Conservation (phyloP, 1,140 invertebrate species). For the Leptinotarsa undecemlineata region DNA sequence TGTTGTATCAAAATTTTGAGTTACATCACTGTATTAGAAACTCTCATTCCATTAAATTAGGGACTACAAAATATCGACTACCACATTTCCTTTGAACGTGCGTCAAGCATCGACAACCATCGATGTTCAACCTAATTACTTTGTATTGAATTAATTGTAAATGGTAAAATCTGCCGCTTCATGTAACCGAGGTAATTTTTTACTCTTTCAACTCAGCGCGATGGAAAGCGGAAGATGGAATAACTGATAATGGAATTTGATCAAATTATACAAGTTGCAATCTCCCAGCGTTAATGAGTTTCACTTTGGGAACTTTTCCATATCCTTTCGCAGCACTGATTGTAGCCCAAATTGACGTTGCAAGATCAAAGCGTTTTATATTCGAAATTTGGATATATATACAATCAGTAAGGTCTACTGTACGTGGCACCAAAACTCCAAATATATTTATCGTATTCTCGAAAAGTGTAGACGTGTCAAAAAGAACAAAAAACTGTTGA, state of each 20-base stretch:
- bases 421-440: too few species aligned
- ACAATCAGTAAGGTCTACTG: too few species aligned
- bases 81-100: neutral
- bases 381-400: too few species aligned
- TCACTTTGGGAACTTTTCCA: conserved; percentile 4
- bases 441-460: too few species aligned
- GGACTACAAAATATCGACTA: too few species aligned
- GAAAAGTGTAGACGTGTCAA: too few species aligned
- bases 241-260: conserved; percentile 24
- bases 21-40: too few species aligned
- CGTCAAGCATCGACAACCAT: neutral
- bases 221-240: neutral
- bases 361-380: too few species aligned
- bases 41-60: too few species aligned
- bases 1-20: too few species aligned
- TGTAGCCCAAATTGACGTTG: too few species aligned
- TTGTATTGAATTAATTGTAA: conserved; percentile 3
- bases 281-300: conserved; percentile 14
- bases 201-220: neutral
- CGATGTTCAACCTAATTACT: neutral
- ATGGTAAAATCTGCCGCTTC: neutral
- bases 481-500: too few species aligned
- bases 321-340: neutral
- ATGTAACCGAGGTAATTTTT: neutral
- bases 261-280: conserved; percentile 11